A percentile compares a stretch with the other conserved stretches of the same genome.
Evolutionary conservation across 1,140 invertebrate genomes (phyloP).

Genomic region (Myzus persicae): DNA sequence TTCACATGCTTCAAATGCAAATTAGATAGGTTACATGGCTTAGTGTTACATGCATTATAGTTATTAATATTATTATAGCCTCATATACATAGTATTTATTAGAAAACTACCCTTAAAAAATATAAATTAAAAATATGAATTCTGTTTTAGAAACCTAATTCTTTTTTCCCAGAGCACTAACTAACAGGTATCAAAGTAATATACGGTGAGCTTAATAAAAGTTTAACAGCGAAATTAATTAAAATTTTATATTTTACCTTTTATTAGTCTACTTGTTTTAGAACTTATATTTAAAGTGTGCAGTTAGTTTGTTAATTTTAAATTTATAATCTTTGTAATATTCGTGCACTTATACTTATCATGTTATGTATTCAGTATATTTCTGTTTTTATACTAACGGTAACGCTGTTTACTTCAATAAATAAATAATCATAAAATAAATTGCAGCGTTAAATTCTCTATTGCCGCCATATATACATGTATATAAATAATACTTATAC

Average conservation of each 20-base stretch:
- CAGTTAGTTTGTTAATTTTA: not conserved
- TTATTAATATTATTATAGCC: not conserved
- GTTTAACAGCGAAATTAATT: not conserved
- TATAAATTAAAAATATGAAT: not conserved
- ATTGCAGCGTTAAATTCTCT: not conserved
- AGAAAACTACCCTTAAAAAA: not conserved
- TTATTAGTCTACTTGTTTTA: not conserved
- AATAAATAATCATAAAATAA: slow-evolving; percentile 17
- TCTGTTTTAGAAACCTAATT: not conserved
- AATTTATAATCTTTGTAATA: not conserved
- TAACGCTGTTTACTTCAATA: not conserved
- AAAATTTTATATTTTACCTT: not conserved
- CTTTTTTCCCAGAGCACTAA: not conserved
- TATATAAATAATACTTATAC: not conserved
- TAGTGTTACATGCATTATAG: not conserved
- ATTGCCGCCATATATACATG: not conserved
- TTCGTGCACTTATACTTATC: not conserved
- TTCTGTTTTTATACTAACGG: not conserved
- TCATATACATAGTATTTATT: not conserved
- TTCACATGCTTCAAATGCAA: not conserved
- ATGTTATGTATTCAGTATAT: not conserved
- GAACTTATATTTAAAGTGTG: not conserved
- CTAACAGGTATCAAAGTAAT: not conserved
- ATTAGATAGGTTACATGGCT: not conserved
- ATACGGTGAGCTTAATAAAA: not conserved